These are phyloP conservation scores for Drosophila nebulosa DNA, from an alignment of 1,140 invertebrate genomes.

Conservation along the genomic window DNA sequence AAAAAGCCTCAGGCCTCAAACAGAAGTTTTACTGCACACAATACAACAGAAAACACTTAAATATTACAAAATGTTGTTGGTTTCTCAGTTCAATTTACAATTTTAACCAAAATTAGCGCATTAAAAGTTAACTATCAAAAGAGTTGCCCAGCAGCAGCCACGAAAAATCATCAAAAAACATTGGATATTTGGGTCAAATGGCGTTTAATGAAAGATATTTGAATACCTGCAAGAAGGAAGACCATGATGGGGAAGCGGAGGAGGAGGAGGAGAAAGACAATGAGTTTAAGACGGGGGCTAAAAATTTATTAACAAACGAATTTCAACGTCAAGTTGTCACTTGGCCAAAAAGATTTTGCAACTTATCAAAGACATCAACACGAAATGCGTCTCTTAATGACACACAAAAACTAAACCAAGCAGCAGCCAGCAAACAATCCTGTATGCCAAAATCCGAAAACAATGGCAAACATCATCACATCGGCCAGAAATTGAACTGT, in stretches of 20 bases:
- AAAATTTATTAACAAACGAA: conserved; percentile 55
- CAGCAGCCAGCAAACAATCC: conserved; percentile 12
- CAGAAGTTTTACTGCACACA: neutral
- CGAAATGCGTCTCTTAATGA: conserved; percentile 50
- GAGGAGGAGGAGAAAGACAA: conserved; percentile 14
- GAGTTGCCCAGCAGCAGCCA: conserved; percentile 51
- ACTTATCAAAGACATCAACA: conserved; percentile 49
- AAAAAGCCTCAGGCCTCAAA: conserved; percentile 10
- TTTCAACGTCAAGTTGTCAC: conserved; percentile 35
- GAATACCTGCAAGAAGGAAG: conserved; percentile 10
- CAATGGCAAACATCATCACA: conserved; percentile 20
- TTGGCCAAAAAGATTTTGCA: conserved; percentile 47
- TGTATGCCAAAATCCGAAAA: neutral
- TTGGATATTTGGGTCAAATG: conserved; percentile 62
- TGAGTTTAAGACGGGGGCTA: neutral
- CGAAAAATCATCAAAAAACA: conserved; percentile 55
- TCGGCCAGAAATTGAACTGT: conserved; percentile 59
- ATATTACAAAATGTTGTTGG: conserved; percentile 58
- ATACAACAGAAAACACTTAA: conserved; percentile 50
- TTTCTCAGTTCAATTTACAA: conserved; percentile 44
- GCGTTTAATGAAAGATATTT: conserved; percentile 45
- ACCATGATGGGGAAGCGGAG: conserved; percentile 22
- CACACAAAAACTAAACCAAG: conserved; percentile 21
- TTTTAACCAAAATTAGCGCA: conserved; percentile 67
- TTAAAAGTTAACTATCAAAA: conserved; percentile 71